Conservation (phyloP, 2,113 vertebrate genomes). For the Lampris incognitus region DNA sequence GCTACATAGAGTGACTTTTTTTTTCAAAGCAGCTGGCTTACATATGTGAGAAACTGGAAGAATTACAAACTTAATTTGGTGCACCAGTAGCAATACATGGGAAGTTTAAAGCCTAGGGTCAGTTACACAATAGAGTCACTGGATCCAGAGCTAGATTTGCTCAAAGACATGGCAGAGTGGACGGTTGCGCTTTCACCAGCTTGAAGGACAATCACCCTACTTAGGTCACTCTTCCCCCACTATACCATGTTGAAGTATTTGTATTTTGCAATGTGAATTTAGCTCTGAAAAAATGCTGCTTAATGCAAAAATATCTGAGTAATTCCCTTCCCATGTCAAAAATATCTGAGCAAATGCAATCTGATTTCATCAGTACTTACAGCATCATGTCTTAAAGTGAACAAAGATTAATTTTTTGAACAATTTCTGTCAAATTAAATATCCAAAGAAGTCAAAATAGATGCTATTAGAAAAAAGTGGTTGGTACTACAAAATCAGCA, state of each 20-base stretch:
- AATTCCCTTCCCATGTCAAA: constrained; percentile 4
- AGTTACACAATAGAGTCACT: background rate
- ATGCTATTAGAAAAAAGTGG: no score
- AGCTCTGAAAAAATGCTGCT: constrained; percentile 9
- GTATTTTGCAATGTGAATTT: background rate
- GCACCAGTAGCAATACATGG: background rate
- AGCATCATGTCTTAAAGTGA: no score
- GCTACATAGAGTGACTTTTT: background rate
- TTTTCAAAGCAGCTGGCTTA: background rate
- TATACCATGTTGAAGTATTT: background rate
- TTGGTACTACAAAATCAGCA: no score
- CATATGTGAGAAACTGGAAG: background rate
- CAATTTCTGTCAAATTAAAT: no score
- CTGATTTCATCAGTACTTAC: no score
- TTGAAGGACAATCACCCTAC: no score
- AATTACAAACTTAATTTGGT: background rate
- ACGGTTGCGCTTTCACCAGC: background rate
- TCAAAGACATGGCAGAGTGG: constrained; percentile 16
- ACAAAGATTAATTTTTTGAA: no score
- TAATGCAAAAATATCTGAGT: constrained; percentile 27
- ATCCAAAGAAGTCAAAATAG: no score
- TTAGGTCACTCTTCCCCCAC: background rate
- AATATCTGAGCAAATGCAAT: no score
- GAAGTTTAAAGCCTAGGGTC: background rate
- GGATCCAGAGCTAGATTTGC: constrained; percentile 11